Base-by-base conservation (phyloP, 37 sponge, comb jelly and placozoan species). In the Aplysina aerophoba region DNA sequence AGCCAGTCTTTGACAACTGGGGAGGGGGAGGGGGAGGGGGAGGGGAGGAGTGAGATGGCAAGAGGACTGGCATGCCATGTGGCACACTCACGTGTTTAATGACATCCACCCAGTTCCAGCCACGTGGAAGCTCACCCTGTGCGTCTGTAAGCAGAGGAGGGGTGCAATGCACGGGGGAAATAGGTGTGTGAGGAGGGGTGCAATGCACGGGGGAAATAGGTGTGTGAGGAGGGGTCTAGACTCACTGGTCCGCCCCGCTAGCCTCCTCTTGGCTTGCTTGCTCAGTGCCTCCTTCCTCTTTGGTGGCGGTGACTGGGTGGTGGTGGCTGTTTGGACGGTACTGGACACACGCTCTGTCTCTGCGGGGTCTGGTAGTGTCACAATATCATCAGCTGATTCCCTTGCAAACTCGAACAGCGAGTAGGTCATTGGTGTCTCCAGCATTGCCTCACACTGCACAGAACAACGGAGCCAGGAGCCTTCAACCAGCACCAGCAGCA, bases 61-160 rank as follows among this genome's bases (percentile, higher is more conserved):
- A 11, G 15, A 57, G 59, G 17, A 20, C 15, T 20, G 59, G 17
- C 59, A 57, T 20, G 17, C 59, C 15, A 15, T 20, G 13, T 24
- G 14, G 69, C n/a, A 20, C 22, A 67, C 84, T 71, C 79, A 95
- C 93, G 57, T 87, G 87, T 62, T 92, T 90, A 5, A 96, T 79
- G 19, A 96, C 68, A 34, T 96, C 97, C 44, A 96, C 89, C 97
- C 97, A 96, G 73, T 96, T 83, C 95, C 95, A 94, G 35, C 97
- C 97, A 56, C 97, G 68, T 0, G 90, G 85, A 0, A 86, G 67
- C 83, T 96, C 97, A 0, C 96, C 96, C 37, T 94, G 78, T 5
- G 85, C 87, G 81, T 91, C 95, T 89, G 82, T 11, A 25, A 15
- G 36, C 54, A 35, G 24, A 39, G 33, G n/a, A 24, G 44, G n/a